Evolutionary conservation across 2,113 vertebrate species (phyloP).

Genomic region (Burhinus bistriatus): DNA sequence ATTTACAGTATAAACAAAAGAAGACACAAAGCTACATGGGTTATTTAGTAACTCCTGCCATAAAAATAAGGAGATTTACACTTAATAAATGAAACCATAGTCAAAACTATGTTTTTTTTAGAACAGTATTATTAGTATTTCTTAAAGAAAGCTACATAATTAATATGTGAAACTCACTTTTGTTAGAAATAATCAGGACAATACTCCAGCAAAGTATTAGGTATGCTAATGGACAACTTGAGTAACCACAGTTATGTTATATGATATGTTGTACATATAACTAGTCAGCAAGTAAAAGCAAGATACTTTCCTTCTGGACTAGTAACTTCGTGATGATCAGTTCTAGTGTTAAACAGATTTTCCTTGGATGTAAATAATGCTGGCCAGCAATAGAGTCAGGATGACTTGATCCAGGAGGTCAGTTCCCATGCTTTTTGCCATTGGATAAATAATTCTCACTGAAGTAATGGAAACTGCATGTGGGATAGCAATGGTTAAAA

Average conservation of each 20-base stretch:
- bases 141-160: not conserved
- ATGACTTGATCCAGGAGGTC: not conserved
- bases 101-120: not conserved
- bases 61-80: not conserved
- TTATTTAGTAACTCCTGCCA: not conserved
- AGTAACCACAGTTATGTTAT: not conserved
- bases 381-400: not conserved
- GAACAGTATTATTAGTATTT: not conserved
- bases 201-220: not conserved
- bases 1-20: not conserved
- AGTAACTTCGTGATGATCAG: not conserved
- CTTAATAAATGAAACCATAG: not conserved
- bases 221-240: not conserved
- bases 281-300: not conserved
- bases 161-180: not conserved
- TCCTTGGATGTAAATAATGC: not conserved
- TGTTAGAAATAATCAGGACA: not conserved
- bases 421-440: not conserved
- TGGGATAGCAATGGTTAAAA: not conserved
- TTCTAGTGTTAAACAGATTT: not conserved
- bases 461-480: not conserved
- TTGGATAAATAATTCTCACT: not conserved
- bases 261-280: not conserved
- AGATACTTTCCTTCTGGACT: not conserved
- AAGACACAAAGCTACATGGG: not conserved